Conservation (phyloP, 2,888 invertebrate species). For the Hyposoter didymator region DNA sequence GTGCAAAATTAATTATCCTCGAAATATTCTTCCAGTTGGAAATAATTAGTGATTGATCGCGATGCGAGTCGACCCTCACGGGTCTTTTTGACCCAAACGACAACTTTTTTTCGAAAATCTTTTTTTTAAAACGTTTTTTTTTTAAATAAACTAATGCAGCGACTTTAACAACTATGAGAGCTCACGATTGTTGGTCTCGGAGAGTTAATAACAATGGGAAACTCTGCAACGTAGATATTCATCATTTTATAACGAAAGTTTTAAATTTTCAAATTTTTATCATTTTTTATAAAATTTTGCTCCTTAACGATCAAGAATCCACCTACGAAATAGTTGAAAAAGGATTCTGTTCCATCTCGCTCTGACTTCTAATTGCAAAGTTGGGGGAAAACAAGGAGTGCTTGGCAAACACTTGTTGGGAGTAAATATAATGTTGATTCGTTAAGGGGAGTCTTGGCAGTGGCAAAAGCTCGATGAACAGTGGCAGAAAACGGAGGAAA, state of each 20-base stretch:
- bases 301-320: conserved; percentile 24
- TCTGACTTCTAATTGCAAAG: conserved; percentile 81
- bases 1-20: neutral
- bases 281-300: conserved; percentile 48
- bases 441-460: conserved; percentile 66
- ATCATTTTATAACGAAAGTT: conserved; percentile 34
- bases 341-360: conserved; percentile 66
- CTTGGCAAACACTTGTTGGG: conserved; percentile 78
- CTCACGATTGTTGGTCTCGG: neutral
- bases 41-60: too few relatives aligned
- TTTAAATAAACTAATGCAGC: too few relatives aligned
- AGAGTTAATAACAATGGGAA: neutral
- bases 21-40: too few relatives aligned
- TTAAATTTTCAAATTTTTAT: conserved; percentile 52
- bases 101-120: too few relatives aligned
- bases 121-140: too few relatives aligned
- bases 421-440: conserved; percentile 81
- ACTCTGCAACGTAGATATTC: conserved; percentile 15
- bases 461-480: conserved; percentile 34
- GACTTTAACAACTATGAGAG: too few relatives aligned
- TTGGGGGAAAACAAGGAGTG: conserved; percentile 80
- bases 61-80: too few relatives aligned
- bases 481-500: neutral
- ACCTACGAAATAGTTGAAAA: conserved; percentile 21
- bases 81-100: too few relatives aligned